phyloP scores from a whole-genome alignment of 1,140 invertebrate species.

The Zaprionus nigranus region DNA sequence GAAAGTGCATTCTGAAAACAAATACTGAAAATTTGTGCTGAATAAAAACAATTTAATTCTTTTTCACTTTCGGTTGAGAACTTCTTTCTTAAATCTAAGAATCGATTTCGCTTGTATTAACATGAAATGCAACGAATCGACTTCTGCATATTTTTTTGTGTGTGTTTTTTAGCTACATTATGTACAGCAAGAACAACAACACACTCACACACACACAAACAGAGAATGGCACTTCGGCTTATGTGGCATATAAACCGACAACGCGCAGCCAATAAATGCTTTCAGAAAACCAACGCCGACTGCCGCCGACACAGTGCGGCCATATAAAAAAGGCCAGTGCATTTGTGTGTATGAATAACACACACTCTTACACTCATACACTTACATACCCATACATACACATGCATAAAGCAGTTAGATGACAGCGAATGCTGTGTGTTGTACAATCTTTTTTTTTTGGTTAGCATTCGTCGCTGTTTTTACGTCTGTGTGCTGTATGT shows the following conservation, averaged over 20 bases:
- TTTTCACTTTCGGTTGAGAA: background rate
- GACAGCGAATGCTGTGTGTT: slow-evolving; percentile 62
- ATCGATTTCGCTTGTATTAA: slow-evolving; percentile 69
- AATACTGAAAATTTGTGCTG: background rate
- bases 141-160: slow-evolving; percentile 52
- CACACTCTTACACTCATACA: slow-evolving; percentile 28
- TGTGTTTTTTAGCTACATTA: slow-evolving; percentile 65
- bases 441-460: slow-evolving; percentile 54
- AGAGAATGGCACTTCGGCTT: slow-evolving; percentile 76
- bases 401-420: slow-evolving; percentile 36
- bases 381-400: slow-evolving; percentile 22
- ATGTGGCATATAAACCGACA: slow-evolving; percentile 80
- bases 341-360: slow-evolving; percentile 70
- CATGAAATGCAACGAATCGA: slow-evolving; percentile 46
- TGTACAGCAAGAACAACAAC: slow-evolving; percentile 50
- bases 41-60: background rate
- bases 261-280: slow-evolving; percentile 83
- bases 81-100: slow-evolving; percentile 13
- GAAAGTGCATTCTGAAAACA: background rate
- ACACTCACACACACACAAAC: slow-evolving; percentile 36
- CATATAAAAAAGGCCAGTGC: slow-evolving; percentile 72
- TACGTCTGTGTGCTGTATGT: slow-evolving; percentile 29
- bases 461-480: slow-evolving; percentile 53
- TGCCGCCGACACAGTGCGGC: slow-evolving; percentile 52
- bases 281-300: slow-evolving; percentile 63